Base-by-base conservation (phyloP, 2,888 invertebrate species). In the Cosmorhoe ocellata region DNA sequence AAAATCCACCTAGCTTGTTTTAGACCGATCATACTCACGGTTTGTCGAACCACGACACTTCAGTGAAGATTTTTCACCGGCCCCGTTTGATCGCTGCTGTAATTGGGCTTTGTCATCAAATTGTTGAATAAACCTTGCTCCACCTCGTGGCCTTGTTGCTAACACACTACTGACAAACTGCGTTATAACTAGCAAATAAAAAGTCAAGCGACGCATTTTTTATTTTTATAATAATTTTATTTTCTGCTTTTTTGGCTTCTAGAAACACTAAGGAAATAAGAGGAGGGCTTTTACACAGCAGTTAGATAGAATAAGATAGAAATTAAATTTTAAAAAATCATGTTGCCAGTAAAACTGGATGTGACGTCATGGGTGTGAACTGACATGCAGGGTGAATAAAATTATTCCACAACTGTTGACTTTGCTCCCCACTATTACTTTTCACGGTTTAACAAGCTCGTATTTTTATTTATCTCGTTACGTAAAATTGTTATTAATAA, bases 371-470 rank as follows among this genome's bases (percentile, higher is more conserved):
- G 37, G 44, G 44, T 52, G 47, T 52, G 34, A 52, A 50, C 51
- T 46, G 30, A 49, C 70, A 71, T 69, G 69, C 69, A 75, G 79
- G 58, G 79, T 80, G 81, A 77, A 84, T 84, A 79, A 81, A 72
- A 70, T 58, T 65, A 66, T 55, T 72, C 71, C 71, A 75, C 76
- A 73, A 76, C 81, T 90, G 90, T 90, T 89, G 90, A 89, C 88
- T 89, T 80, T 81, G 67, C 76, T 72, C 83, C 85, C 86, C 71
- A 85, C 84, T 88, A 88, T 87, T 85, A 84, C 86, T 84, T 87
- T 89, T 90, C 87, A 89, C 89, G 88, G 84, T 87, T 88, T 89
- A 89, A 89, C 89, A 86, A 86, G 83, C 87, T 84, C 83, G 85
- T 84, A 84, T 84, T 87, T 81, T 87, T 83, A 84, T 80, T 88